phyloP scores from a whole-genome alignment of 2,113 vertebrate genomes.

The Sclerurus mexicanus region DNA sequence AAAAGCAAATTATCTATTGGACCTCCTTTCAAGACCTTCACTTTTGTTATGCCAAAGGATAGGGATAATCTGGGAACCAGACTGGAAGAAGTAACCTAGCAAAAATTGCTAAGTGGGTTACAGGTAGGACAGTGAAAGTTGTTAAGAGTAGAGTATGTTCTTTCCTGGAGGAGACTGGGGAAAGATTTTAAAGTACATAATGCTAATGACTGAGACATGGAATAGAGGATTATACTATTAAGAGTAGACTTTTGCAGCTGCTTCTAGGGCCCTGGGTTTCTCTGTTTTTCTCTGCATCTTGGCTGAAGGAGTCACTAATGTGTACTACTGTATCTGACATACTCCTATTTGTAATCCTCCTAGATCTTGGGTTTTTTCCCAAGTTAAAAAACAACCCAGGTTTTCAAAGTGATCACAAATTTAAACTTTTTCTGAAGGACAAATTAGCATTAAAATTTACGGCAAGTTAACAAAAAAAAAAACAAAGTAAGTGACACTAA shows the following conservation, averaged over 20 bases:
- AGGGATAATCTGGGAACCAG: neutral
- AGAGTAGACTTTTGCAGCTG: neutral
- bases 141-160: neutral
- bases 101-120: neutral
- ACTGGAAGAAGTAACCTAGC: neutral
- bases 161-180: neutral
- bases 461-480: neutral
- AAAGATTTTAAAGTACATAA: neutral
- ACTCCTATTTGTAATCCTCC: neutral
- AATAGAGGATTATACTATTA: neutral
- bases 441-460: neutral
- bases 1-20: neutral
- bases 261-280: neutral
- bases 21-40: neutral
- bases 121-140: neutral
- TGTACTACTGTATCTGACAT: neutral
- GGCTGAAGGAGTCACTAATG: neutral
- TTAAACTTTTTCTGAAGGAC: neutral
- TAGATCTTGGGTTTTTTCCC: neutral
- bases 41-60: neutral
- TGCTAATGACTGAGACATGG: neutral
- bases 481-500: neutral
- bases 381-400: neutral
- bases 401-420: neutral
- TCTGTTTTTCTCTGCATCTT: neutral